Evolutionary conservation across 2,113 vertebrate genomes (phyloP), one percentile per base, ranked within the genome.

Genomic region (Chaetodon trifascialis): DNA sequence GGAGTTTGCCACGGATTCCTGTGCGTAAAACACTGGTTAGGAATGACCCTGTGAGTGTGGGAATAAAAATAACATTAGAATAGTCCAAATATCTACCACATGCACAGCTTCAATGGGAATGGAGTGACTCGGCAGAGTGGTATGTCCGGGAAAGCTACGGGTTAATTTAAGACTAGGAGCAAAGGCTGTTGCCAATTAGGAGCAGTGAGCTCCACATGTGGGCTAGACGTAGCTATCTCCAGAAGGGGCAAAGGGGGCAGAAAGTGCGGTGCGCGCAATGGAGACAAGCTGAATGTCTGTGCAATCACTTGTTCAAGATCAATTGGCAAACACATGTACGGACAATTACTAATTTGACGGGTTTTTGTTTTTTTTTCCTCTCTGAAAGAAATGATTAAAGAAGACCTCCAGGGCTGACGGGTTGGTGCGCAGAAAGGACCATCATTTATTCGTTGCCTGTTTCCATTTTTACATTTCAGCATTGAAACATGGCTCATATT

Each of bases 141-240:
- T 89, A 90, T 91, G 90, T 92, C 89, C 82, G 83, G 93, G 94
- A 89, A 86, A 88, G 83, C 87, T 84, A 94, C 36, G 94, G 95
- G 95, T 95, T 96, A 95, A 95, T 93, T 89, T 91, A 91, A 93
- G 92, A 90, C 89, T 73, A 82, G 86, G 79, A 91, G 86, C 83
- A 76, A 95, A 95, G 95, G 91, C 95, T 95, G 95, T 90, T 96
- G 95, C 93, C 94, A 95, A 96, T 96, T 95, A 96, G 89, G 86
- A 88, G 79, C 81, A 89, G 84, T 86, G 93, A 93, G 89, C 93
- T 72, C 92, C 91, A 94, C 94, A 95, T 94, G 90, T 90, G 85
- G 91, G 86, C 86, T 64, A 85, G 84, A 91, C 85, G 55, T 4
- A 84, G 82, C 85, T 76, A 67, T 88, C 87, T 84, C 70, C 80